phyloP scores from a whole-genome alignment of 2,797 vertebrate genomes.

The Micropoecilia bifurca region DNA sequence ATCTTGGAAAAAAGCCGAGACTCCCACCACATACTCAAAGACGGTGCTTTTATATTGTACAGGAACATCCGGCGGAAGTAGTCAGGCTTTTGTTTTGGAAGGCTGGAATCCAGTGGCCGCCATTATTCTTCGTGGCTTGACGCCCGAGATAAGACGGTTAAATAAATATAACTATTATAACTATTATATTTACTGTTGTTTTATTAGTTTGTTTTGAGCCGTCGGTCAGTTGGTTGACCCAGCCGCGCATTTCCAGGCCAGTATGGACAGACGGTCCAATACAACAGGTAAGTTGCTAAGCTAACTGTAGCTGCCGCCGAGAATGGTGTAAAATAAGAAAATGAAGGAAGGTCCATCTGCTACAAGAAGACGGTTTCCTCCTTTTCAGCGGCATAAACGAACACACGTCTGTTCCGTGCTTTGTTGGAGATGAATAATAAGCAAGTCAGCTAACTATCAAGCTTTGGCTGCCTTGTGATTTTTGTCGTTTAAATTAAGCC shows the following conservation, averaged over 20 bases:
- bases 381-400: accelerated
- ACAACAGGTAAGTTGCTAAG: slow-evolving; percentile 70
- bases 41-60: slow-evolving; percentile 59
- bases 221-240: background rate
- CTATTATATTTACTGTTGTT: slow-evolving; percentile 11
- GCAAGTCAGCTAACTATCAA: background rate
- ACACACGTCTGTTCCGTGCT: accelerated
- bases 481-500: slow-evolving; percentile 12
- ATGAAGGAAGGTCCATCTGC: slow-evolving; percentile 21
- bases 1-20: background rate
- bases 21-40: background rate
- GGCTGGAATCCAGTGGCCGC: slow-evolving; percentile 61
- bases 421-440: background rate
- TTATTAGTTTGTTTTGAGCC: accelerated
- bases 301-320: slow-evolving; percentile 53
- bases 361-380: background rate
- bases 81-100: slow-evolving; percentile 79
- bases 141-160: slow-evolving; percentile 53
- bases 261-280: slow-evolving; percentile 68
- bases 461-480: background rate
- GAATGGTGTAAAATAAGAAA: slow-evolving; percentile 19
- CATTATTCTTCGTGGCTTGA: slow-evolving; percentile 81
- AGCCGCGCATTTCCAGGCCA: slow-evolving; percentile 5
- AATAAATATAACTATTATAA: slow-evolving; percentile 51
- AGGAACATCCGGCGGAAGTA: slow-evolving; percentile 67